Conservation (phyloP, 2,113 vertebrate species). For the Ciconia boyciana region DNA sequence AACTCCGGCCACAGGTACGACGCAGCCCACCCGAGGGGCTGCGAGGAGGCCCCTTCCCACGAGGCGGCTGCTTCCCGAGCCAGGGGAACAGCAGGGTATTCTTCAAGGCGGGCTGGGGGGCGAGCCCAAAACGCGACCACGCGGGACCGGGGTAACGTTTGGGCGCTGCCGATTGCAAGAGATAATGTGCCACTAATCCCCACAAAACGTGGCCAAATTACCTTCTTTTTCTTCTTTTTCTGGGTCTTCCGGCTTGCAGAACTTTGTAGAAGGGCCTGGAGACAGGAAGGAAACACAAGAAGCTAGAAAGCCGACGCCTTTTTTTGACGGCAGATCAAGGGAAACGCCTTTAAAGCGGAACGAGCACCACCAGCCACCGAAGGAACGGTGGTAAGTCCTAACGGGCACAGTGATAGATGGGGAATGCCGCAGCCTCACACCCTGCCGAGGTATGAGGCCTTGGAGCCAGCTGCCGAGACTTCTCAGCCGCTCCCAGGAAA, state of each 20-base stretch:
- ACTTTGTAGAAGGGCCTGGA: conserved; percentile 92
- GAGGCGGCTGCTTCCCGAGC: neutral
- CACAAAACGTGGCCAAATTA: neutral
- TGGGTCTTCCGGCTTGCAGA: conserved; percentile 96
- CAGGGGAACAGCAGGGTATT: too few species aligned
- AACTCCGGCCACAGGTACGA: rapidly evolving
- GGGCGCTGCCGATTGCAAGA: rapidly evolving
- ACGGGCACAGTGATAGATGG: neutral
- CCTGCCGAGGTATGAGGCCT: neutral
- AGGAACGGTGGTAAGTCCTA: neutral
- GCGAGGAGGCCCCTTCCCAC: neutral
- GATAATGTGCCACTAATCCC: neutral
- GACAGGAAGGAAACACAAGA: neutral
- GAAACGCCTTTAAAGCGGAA: neutral
- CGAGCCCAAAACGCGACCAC: rapidly evolving
- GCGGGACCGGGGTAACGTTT: rapidly evolving
- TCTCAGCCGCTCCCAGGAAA: neutral
- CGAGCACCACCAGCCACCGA: neutral
- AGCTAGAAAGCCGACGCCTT: rapidly evolving
- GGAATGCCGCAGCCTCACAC: neutral
- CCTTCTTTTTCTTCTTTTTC: conserved; percentile 99
- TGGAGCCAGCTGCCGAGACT: neutral
- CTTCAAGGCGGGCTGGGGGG: neutral
- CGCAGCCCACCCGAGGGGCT: neutral
- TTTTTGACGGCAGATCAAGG: neutral